Evolutionary conservation across 2,797 vertebrate genomes (phyloP), one percentile per base, ranked within the genome.

Genomic region (Poeciliopsis gracilis): DNA sequence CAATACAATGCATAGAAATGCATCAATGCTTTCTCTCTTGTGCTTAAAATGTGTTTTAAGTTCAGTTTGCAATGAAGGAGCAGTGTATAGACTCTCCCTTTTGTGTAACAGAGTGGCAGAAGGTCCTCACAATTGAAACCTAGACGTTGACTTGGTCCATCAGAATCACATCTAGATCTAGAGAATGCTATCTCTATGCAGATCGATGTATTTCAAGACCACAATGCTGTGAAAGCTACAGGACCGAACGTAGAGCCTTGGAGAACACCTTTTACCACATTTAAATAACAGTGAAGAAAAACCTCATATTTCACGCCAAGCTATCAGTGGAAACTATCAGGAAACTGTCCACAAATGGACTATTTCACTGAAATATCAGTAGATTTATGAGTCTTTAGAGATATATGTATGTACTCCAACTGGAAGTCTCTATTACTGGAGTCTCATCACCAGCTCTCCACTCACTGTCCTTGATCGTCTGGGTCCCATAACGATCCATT

Each of bases 401-500:
- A 70, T 18, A 70, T 20, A n/a, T 70, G 2, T n/a, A 3, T 70
- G 2, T n/a, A 1, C 25, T 45, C 25, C 13, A 70, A 46, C 41
- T 70, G 12, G 67, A 46, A 70, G 41, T 70, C 41, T 70, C 13
- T 46, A 9, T 70, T 45, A 70, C 25, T 45, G 67, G n/a, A 70
- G 28, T 70, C 43, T 46, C 13, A 46, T 70, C 67, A 23, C 7
- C 12, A 61, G 49, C 76, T 77, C 33, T 75, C 47, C 82, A 41
- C n/a, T 23, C 70, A 63, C 70, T 80, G 57, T 73, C 36, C 74
- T 41, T 25, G 33, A 47, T 75, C 59, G 3, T 79, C 70, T 73
- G 81, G 82, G 80, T 57, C 51, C 63, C 16, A 36, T 81, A 84
- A 78, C 28, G 28, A 75, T 81, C 77, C 16, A 30, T 82, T 89